Base-by-base conservation (phyloP, 2,888 invertebrate genomes). In the Euproctis similis region DNA sequence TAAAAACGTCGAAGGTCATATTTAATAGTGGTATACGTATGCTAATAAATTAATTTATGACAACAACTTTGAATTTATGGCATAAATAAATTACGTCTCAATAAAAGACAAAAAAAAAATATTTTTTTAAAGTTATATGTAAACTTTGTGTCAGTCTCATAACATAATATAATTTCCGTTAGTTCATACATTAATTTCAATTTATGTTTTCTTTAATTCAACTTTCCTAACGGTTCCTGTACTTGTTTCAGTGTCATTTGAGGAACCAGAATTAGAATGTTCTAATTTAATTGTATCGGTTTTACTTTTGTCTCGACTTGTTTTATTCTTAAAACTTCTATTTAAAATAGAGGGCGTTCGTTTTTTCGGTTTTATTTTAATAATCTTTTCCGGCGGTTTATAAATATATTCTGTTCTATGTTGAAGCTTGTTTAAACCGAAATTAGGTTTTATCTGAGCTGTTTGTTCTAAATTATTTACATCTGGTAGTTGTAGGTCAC, bases 221-320 rank as follows among this genome's bases (percentile, higher is more conserved):
- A 78, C 61, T 52, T 69, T 74, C 47, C 63, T 78, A 0, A 85
- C 85, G 16, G 85, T 85, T 1, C 78, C 85, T 6, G 84, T 85
- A 56, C 85, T 85, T 4, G 76, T 65, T 63, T 82, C 85, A 19
- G 85, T 85, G 35, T 85, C 85, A 52, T 87, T 87, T 1, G 88
- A 86, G 5, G 86, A 88, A 36, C 88, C 87, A 5, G 88, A 88
- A 58, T 85, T 86, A 6, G 87, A 87, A 66, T 85, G 77, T 54
- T 85, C 82, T 43, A 76, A 59, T 44, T 68, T 70, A 34, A 51
- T 64, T 26, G 49, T 36, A 57, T 65, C 68, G 52, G 36, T 47
- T 46, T 63, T 70, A 33, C 26, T 56, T 41, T 42, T 64, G 38
- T 57, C 52, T 52, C 51, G 59, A 32, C 8, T n/a, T 3, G 42